phyloP scores from a whole-genome alignment of 2,888 invertebrate species.

The Portevinia maculata region DNA sequence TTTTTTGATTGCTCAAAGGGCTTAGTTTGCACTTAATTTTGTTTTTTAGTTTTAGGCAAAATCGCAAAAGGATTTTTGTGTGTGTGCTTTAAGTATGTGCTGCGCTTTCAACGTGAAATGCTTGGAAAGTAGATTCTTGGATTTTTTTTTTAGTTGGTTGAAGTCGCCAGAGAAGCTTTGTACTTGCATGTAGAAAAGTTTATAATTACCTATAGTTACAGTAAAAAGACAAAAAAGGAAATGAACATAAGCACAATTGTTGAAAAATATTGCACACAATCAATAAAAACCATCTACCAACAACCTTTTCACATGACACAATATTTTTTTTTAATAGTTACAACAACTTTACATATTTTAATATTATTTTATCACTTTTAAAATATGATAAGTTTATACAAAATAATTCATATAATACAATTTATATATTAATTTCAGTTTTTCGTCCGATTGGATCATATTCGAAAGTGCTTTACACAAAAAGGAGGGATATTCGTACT shows the following conservation, averaged over 20 bases:
- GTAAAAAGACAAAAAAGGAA: slow-evolving; percentile 9
- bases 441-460: slow-evolving; percentile 99
- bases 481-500: slow-evolving; percentile 99
- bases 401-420: slow-evolving; percentile 1
- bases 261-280: slow-evolving; percentile 52
- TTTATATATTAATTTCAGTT: slow-evolving; percentile 89
- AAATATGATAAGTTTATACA: background rate
- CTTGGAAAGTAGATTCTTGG: slow-evolving; percentile 30
- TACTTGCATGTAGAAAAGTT: slow-evolving; percentile 54
- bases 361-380: slow-evolving; percentile 46
- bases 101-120: slow-evolving; percentile 53
- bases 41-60: slow-evolving; percentile 23
- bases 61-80: slow-evolving; percentile 27
- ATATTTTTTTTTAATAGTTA: slow-evolving; percentile 18
- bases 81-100: slow-evolving; percentile 63
- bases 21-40: slow-evolving; percentile 24
- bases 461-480: slow-evolving; percentile 99
- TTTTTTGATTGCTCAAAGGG: slow-evolving; percentile 25
- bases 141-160: slow-evolving; percentile 20
- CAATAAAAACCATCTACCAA: slow-evolving; percentile 23
- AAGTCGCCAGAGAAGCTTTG: slow-evolving; percentile 43
- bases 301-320: slow-evolving; percentile 35
- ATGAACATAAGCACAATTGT: slow-evolving; percentile 46
- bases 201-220: slow-evolving; percentile 15
- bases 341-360: slow-evolving; percentile 26